These are phyloP conservation scores for Ericerus pela DNA, from an alignment of 1,140 invertebrate species.

Conservation along the genomic window DNA sequence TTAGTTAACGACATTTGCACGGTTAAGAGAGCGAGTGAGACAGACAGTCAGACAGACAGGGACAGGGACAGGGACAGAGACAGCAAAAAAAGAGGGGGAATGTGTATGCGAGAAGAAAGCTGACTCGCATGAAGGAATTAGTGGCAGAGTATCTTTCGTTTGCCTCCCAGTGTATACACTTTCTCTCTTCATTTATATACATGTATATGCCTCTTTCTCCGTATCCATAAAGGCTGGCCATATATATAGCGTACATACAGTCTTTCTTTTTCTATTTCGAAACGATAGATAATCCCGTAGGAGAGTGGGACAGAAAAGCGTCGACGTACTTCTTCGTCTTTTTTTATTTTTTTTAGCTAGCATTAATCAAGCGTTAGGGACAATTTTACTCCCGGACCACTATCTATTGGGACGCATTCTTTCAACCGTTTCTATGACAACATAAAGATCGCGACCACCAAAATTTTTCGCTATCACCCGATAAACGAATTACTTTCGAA, in stretches of 20 bases:
- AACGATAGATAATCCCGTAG: conserved; percentile 7
- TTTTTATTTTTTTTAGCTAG: no score
- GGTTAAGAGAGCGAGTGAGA: no score
- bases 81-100: no score
- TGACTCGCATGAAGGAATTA: conserved; percentile 11
- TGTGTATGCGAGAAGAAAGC: no score
- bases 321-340: not conserved
- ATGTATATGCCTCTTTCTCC: no score
- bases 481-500: conserved; percentile 10
- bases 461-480: conserved; percentile 6
- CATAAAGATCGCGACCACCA: conserved; percentile 4
- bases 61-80: no score
- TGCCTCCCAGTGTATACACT: no score
- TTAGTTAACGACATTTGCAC: conserved; percentile 9
- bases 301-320: not conserved
- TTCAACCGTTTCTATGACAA: conserved; percentile 9
- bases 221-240: no score
- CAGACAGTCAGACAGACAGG: no score
- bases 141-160: no score
- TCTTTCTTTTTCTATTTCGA: conserved; percentile 7
- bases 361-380: conserved; percentile 11
- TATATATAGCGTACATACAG: no score
- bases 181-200: no score
- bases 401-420: conserved; percentile 3
- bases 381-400: not conserved